A percentile compares a stretch with the other conserved stretches of the same genome.
These are phyloP conservation scores for Campopleginae sp. DNA, from an alignment of 2,888 invertebrate species.

Conservation along the genomic window DNA sequence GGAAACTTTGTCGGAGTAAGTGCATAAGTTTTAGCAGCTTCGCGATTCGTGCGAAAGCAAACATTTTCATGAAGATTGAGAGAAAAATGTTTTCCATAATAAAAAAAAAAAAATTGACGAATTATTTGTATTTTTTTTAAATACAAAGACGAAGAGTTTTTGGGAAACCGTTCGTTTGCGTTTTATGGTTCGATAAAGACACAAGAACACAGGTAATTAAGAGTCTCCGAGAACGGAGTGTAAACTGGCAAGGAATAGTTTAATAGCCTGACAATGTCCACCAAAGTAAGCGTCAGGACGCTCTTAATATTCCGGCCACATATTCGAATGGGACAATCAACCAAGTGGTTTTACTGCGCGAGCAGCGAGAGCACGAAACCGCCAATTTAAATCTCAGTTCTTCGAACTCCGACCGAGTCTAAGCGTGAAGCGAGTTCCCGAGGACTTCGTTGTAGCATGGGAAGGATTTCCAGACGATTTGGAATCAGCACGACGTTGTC, in stretches of 20 bases:
- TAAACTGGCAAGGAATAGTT: background rate
- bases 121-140: background rate
- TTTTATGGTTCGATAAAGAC: background rate
- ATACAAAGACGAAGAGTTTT: background rate
- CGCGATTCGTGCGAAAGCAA: background rate
- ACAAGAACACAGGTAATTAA: background rate
- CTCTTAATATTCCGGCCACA: background rate
- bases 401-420: background rate
- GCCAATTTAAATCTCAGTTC: background rate
- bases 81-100: background rate
- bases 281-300: background rate
- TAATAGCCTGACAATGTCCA: background rate
- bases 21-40: background rate
- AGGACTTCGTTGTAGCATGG: background rate
- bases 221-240: background rate
- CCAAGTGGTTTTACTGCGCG: background rate
- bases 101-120: too few relatives aligned
- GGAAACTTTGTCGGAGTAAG: background rate
- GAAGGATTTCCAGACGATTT: background rate
- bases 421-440: background rate
- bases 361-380: background rate
- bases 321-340: constrained; percentile 1
- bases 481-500: background rate
- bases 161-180: background rate
- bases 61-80: background rate